These are phyloP conservation scores for Champsocephalus esox DNA, from an alignment of 2,797 vertebrate genomes.

Conservation along the genomic window DNA sequence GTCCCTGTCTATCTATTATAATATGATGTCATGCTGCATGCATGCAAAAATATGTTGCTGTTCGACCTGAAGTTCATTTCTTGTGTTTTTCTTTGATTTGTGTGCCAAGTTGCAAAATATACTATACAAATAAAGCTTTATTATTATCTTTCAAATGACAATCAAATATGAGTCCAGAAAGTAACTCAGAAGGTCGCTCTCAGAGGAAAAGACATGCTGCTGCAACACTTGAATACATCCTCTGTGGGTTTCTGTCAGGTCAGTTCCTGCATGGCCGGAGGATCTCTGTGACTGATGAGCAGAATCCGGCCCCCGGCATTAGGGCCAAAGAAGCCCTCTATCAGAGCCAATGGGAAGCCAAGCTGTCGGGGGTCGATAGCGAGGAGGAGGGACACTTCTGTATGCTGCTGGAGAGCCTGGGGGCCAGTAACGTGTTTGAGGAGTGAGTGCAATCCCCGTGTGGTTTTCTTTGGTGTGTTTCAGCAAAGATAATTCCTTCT, in stretches of 20 bases:
- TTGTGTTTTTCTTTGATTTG: no score
- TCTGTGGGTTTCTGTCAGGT: conserved; percentile 74
- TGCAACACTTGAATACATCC: no score
- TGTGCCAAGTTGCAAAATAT: no score
- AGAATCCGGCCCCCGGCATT: conserved; percentile 35
- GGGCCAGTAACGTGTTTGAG: conserved; percentile 88
- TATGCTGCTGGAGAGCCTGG: conserved; percentile 89
- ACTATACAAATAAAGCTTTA: no score
- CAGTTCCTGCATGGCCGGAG: conserved; percentile 88
- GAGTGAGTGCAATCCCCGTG: conserved; percentile 84
- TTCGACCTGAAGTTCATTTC: no score
- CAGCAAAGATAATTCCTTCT: neutral
- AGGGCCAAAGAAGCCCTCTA: conserved; percentile 80
- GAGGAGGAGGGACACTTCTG: conserved; percentile 92
- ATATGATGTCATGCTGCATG: no score
- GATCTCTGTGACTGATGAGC: conserved; percentile 77
- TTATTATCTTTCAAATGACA: neutral
- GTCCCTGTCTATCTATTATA: no score
- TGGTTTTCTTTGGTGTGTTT: neutral
- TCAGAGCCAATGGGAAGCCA: conserved; percentile 80
- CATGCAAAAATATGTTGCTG: no score
- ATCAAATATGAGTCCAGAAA: neutral
- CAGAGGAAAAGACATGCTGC: neutral
- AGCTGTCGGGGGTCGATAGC: conserved; percentile 73
- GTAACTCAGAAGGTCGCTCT: neutral